Evolutionary conservation across 2,888 invertebrate species (phyloP).

Genomic region (Toxonevra muliebris): DNA sequence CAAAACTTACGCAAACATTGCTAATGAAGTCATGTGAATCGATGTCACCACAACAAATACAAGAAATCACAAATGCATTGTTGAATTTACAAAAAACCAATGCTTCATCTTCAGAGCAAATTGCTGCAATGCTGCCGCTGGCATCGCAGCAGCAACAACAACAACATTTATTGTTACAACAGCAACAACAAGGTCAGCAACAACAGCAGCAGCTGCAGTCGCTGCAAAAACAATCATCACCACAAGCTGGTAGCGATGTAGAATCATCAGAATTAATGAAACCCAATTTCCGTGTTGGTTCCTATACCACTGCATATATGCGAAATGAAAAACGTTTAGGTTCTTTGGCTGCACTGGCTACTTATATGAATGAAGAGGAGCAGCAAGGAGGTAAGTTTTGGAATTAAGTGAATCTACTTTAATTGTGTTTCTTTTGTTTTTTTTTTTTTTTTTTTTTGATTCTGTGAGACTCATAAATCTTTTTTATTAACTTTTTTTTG

Average conservation of each 20-base stretch:
- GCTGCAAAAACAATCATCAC: slow-evolving; percentile 29
- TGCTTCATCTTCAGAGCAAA: slow-evolving; percentile 11
- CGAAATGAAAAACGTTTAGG: slow-evolving; percentile 61
- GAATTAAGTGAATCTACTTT: too few relatives aligned
- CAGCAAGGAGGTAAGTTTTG: slow-evolving; percentile 58
- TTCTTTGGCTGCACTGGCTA: slow-evolving; percentile 63
- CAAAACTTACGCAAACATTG: slow-evolving; percentile 64
- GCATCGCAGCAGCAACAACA: neutral
- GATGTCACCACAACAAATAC: slow-evolving; percentile 71
- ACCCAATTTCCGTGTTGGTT: slow-evolving; percentile 75
- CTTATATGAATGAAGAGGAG: slow-evolving; percentile 61
- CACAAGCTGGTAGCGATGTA: slow-evolving; percentile 61
- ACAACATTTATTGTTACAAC: slow-evolving; percentile 62
- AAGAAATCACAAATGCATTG: slow-evolving; percentile 69
- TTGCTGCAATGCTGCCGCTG: slow-evolving; percentile 10
- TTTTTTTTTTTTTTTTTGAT: slow-evolving; percentile 13
- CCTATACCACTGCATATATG: slow-evolving; percentile 62
- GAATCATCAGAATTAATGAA: slow-evolving; percentile 68
- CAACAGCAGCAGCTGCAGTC: slow-evolving; percentile 15
- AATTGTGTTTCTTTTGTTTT: too few relatives aligned
- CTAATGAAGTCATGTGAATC: slow-evolving; percentile 69
- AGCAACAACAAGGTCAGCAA: slow-evolving; percentile 16
- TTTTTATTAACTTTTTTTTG: slow-evolving; percentile 34
- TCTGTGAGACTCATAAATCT: slow-evolving; percentile 14
- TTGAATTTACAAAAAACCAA: slow-evolving; percentile 47